These are phyloP conservation scores for Drosophila insularis DNA, from an alignment of 1,140 invertebrate species.

Conservation along the genomic window DNA sequence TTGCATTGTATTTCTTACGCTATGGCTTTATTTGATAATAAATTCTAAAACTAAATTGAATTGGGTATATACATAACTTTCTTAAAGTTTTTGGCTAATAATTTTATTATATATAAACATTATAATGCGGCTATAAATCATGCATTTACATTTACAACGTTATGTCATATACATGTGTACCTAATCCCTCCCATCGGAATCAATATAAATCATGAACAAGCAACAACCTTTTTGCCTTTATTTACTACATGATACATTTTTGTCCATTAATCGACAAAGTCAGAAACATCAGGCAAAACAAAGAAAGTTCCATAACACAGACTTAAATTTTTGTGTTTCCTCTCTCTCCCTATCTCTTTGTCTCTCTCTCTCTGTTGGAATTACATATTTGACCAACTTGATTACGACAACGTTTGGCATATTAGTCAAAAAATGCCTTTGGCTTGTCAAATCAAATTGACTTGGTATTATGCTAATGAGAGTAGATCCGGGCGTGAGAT, in stretches of 20 bases:
- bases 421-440: slow-evolving; percentile 22
- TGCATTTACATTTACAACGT: neutral
- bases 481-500: slow-evolving; percentile 54
- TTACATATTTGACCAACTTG: slow-evolving; percentile 23
- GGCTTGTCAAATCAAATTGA: slow-evolving; percentile 63
- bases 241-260: neutral
- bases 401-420: slow-evolving; percentile 58
- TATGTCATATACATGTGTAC: neutral
- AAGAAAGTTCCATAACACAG: slow-evolving; percentile 57
- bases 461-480: slow-evolving; percentile 69
- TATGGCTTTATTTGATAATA: no score
- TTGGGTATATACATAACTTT: no score
- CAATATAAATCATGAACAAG: neutral
- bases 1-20: no score
- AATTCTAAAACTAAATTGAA: no score
- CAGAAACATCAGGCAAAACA: slow-evolving; percentile 18
- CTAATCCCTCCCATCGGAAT: neutral
- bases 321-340: slow-evolving; percentile 14
- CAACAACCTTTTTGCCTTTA: neutral
- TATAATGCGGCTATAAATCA: no score
- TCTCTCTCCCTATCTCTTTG: neutral
- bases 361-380: neutral
- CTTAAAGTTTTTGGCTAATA: no score
- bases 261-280: neutral
- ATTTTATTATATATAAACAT: no score